Evolutionary conservation across 2,888 invertebrate species (phyloP), one percentile per base, ranked within the genome.

Genomic region (Ophion ventricosus): DNA sequence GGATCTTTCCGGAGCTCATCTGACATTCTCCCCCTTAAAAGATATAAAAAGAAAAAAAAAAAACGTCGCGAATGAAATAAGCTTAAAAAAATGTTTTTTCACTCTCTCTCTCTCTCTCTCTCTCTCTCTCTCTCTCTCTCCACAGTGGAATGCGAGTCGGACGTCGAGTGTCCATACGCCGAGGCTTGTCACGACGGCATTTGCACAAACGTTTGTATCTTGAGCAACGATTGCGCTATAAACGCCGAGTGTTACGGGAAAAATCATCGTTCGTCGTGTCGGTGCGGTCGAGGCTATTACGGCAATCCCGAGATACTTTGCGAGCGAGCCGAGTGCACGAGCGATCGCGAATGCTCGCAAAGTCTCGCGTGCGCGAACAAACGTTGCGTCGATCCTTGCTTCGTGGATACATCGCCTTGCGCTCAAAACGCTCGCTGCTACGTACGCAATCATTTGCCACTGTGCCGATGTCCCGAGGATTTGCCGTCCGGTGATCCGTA

Each of bases 221-320:
- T 97, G 26, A 95, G 95, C 83, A 96, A 97, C 91, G 97, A 97
- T 8, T 98, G 98, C 91, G 97, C 97, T 8, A 95, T 96, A 69
- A 97, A 96, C 90, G 98, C 98, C 0, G 96, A 97, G 93, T 98
- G 98, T 92, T 97, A 95, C 90, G 97, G 98, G 7, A 95, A 95
- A 88, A 95, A 96, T 88, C 98, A 98, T 92, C 95, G 96, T 80
- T 96, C 97, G 0, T 95, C 96, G 72, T 98, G 98, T 91, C 96
- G 95, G 91, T 98, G 98, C 92, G 96, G 96, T 5, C 91, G 94
- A 0, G 97, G 97, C 49, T 96, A 96, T 86, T 95, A 95, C 85
- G 98, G 98, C 76, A 97, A 98, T 94, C 96, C 98, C 54, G 97
- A 96, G 89, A 95, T 95, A 11, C 95, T 96, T 88, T 98, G 98